These are phyloP conservation scores for Nomada fabriciana DNA, from an alignment of 2,888 invertebrate species.

Conservation along the genomic window DNA sequence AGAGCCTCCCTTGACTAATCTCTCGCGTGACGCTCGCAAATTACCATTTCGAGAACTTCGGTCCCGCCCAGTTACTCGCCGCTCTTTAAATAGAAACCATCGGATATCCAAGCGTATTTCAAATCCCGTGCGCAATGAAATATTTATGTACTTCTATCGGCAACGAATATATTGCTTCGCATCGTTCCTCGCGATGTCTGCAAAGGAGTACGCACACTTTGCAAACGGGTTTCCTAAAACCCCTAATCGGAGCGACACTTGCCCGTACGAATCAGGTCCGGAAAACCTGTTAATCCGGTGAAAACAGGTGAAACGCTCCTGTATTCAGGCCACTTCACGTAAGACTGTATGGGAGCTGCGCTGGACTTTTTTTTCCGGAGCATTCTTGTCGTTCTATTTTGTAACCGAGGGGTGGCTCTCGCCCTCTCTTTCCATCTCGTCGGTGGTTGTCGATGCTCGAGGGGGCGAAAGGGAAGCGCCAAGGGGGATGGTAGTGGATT, in stretches of 20 bases:
- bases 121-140: too few species aligned
- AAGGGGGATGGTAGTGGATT: slow-evolving; percentile 71
- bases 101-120: too few species aligned
- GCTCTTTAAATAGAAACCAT: too few species aligned
- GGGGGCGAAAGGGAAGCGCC: slow-evolving; percentile 54
- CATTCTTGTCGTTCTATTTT: slow-evolving; percentile 76
- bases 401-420: slow-evolving; percentile 58
- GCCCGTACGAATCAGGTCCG: not conserved
- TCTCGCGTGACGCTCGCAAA: slow-evolving; percentile 42
- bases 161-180: too few species aligned
- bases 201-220: not conserved
- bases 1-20: not conserved
- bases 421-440: slow-evolving; percentile 17
- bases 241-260: slow-evolving; percentile 3
- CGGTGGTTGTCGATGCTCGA: slow-evolving; percentile 50
- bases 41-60: not conserved
- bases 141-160: too few species aligned
- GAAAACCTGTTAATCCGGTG: slow-evolving; percentile 49
- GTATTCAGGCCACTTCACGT: slow-evolving; percentile 12
- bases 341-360: slow-evolving; percentile 25
- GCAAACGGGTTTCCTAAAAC: not conserved
- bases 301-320: slow-evolving; percentile 47
- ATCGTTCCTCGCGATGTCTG: not conserved
- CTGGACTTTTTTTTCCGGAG: slow-evolving; percentile 68
- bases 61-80: not conserved